phyloP scores from a whole-genome alignment of 2,888 invertebrate genomes.

The Merodon equestris region DNA sequence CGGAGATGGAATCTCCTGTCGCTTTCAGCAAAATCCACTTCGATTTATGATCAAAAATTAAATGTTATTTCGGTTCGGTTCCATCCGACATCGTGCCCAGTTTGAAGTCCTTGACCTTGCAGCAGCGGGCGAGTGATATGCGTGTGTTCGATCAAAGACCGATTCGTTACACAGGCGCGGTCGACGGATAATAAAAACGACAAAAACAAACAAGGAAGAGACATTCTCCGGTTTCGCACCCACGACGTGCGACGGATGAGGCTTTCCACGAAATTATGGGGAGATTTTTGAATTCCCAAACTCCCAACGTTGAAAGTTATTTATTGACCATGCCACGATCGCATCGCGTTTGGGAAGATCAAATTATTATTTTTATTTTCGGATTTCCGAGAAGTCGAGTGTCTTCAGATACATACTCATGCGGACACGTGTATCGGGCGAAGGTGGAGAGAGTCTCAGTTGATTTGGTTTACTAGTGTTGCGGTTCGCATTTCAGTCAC shows the following conservation, averaged over 20 bases:
- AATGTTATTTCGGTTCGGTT: conserved; percentile 20
- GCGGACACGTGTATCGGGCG: no score
- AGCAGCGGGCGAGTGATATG: conserved; percentile 7
- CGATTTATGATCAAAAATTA: conserved; percentile 29
- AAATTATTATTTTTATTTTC: conserved; percentile 13
- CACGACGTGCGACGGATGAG: background rate
- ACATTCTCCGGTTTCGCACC: conserved; percentile 15
- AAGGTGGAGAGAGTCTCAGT: background rate
- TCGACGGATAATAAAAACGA: no score
- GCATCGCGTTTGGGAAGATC: conserved; percentile 20
- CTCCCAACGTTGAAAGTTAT: conserved; percentile 16
- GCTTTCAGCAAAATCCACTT: conserved; percentile 19
- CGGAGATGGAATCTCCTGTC: conserved; percentile 11
- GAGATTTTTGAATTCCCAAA: conserved; percentile 10
- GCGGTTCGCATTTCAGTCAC: conserved; percentile 26
- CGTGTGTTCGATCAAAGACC: conserved; percentile 21
- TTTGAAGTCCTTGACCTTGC: conserved; percentile 44
- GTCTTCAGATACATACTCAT: no score
- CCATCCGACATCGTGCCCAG: conserved; percentile 15
- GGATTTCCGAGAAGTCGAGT: background rate
- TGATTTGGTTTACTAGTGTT: conserved; percentile 14
- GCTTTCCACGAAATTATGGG: conserved; percentile 21
- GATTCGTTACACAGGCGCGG: conserved; percentile 1
- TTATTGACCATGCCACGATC: conserved; percentile 17
- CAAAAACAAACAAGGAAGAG: background rate